Evolutionary conservation across 2,113 vertebrate genomes (phyloP).

Genomic region (Scomber japonicus): DNA sequence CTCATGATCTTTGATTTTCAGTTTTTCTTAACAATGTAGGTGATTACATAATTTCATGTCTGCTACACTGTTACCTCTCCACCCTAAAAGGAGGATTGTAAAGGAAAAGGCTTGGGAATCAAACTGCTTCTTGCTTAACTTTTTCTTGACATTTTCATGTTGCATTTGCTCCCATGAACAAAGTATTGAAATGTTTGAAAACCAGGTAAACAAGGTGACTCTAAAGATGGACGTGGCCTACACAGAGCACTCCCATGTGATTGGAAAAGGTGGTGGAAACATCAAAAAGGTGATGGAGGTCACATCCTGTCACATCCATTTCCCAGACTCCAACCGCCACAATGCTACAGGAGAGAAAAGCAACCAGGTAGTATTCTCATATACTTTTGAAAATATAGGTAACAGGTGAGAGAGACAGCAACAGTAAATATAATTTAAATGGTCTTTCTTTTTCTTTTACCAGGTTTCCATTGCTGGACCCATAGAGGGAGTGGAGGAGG

Average conservation of each 20-base stretch:
- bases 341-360: slow-evolving; percentile 84
- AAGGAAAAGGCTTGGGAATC: too few species aligned
- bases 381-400: not conserved
- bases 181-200: not conserved
- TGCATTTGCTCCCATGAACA: too few species aligned
- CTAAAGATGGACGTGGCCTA: slow-evolving; percentile 88
- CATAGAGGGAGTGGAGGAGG: slow-evolving; percentile 84
- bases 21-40: not conserved
- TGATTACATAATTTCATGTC: not conserved
- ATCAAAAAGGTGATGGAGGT: slow-evolving; percentile 89
- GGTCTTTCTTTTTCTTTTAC: not conserved
- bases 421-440: not conserved
- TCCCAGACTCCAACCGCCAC: slow-evolving; percentile 88
- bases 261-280: slow-evolving; percentile 88
- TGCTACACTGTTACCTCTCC: not conserved
- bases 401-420: not conserved
- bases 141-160: too few species aligned
- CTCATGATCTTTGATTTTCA: not conserved
- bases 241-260: slow-evolving; percentile 88
- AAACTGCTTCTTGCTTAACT: too few species aligned
- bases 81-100: not conserved
- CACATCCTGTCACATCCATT: slow-evolving; percentile 88
- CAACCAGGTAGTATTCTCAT: slow-evolving; percentile 81
- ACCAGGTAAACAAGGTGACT: slow-evolving; percentile 87
- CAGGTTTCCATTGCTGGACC: slow-evolving; percentile 88